Base-by-base conservation (phyloP, 2,888 invertebrate genomes). In the Ceramica pisi region DNA sequence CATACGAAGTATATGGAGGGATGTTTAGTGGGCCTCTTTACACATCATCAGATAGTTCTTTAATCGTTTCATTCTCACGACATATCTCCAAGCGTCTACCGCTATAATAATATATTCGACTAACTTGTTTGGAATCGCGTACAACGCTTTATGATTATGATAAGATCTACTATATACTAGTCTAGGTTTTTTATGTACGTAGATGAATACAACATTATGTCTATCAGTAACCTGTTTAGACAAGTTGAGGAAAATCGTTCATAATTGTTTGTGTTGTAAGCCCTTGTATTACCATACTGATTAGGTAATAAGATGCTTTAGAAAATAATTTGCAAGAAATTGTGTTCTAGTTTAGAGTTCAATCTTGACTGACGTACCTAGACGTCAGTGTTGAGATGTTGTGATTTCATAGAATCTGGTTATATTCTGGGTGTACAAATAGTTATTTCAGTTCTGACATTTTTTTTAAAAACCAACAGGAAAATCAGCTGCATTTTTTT, bases 231-330 rank as follows among this genome's bases (percentile, higher is more conserved):
- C 71, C 62, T 65, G 55, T 51, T 67, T 50, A 14, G 19, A 61
- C 51, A 16, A 60, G 59, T 21, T 75, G 16, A 67, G 21, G 77
- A 77, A 67, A 72, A 72, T 38, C 4, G 21, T 26, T 57, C 12
- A 21, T 76, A 55, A 77, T 63, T 55, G 38, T 62, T 38, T 48
- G 53, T 51, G 16, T 57, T 62, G 55, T 60, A 44, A 21, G 53
- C 12, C 19, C 62, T 12, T 48, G 21, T 21, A 51, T 51, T 41
- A 59, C 10, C 44, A 61, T 53, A 23, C 10, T 19, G 0, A 70
- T 71, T 51, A 50, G 19, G 16, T 44, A 35, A n/a, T 71, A 31
- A n/a, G 16, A 60, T 41, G 19, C 16, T 68, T 50, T 12, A 19
- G 38, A 51, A 35, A 35, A 31, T 23, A 12, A 41, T 44, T 12